Conservation (phyloP, 2,113 vertebrate genomes). For the Aldabrachelys gigantea region DNA sequence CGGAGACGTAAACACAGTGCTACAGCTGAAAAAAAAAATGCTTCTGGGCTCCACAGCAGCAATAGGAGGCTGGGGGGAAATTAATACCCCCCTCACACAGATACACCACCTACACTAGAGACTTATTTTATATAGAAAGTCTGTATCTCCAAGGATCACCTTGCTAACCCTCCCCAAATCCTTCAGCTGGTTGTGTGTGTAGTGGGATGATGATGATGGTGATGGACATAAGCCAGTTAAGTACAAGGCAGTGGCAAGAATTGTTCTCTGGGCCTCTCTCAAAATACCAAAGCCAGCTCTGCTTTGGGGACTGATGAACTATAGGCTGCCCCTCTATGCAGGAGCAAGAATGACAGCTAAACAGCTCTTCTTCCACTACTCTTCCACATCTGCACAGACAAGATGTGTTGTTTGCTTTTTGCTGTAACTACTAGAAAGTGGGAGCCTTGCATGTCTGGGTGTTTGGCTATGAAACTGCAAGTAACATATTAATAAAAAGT, state of each 20-base stretch:
- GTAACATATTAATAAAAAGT: not conserved
- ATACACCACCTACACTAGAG: not conserved
- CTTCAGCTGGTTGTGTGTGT: not conserved
- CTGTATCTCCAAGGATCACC: not conserved
- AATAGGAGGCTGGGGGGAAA: not conserved
- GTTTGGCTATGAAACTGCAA: not conserved
- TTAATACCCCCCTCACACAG: not conserved
- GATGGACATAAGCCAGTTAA: not conserved
- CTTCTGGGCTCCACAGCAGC: not conserved
- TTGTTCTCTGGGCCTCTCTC: rapidly evolving
- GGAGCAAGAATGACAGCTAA: not conserved
- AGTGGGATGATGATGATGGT: not conserved
- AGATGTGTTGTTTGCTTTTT: rapidly evolving
- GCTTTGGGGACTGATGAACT: not conserved
- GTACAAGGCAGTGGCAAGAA: not conserved
- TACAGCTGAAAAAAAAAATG: not conserved
- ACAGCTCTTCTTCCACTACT: not conserved
- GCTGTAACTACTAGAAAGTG: not conserved
- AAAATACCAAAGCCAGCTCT: not conserved
- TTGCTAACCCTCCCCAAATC: not conserved
- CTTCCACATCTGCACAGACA: not conserved
- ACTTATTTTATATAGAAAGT: not conserved
- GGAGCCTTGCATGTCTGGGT: constrained; percentile 2
- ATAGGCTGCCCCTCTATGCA: not conserved
- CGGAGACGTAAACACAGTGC: not conserved